Evolutionary conservation across 2,113 vertebrate genomes (phyloP).

Genomic region (Phalacrocorax pelagicus): DNA sequence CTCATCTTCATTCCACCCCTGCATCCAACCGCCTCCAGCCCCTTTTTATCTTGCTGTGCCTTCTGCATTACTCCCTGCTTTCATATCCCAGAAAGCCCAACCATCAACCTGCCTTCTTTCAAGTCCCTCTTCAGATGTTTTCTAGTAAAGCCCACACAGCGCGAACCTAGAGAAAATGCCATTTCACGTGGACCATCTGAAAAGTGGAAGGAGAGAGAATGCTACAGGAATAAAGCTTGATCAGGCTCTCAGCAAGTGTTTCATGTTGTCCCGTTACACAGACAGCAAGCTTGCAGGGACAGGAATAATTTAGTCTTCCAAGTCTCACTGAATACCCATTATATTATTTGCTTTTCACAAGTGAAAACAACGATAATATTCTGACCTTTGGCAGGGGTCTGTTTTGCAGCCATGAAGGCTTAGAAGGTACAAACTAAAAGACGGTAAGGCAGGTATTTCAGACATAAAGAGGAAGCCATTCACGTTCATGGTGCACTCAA

Average conservation of each 20-base stretch:
- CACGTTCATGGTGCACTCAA: neutral
- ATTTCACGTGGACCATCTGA: neutral
- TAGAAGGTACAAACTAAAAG: neutral
- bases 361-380: fast-evolving
- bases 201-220: neutral
- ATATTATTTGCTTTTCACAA: neutral
- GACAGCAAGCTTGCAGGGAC: neutral
- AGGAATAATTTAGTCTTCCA: neutral
- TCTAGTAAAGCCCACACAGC: neutral
- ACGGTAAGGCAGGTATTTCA: neutral
- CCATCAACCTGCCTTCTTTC: neutral
- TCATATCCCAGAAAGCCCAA: neutral
- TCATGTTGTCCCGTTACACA: neutral
- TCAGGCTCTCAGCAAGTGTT: neutral
- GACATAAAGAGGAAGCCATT: neutral
- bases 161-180: neutral
- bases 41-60: neutral
- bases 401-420: fast-evolving
- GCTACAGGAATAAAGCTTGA: neutral
- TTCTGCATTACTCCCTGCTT: neutral
- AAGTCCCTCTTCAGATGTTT: neutral
- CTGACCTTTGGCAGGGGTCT: neutral
- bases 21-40: neutral
- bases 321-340: neutral
- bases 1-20: neutral